phyloP scores from a whole-genome alignment of 2,888 invertebrate species.

The Lycocerus yunnanus region DNA sequence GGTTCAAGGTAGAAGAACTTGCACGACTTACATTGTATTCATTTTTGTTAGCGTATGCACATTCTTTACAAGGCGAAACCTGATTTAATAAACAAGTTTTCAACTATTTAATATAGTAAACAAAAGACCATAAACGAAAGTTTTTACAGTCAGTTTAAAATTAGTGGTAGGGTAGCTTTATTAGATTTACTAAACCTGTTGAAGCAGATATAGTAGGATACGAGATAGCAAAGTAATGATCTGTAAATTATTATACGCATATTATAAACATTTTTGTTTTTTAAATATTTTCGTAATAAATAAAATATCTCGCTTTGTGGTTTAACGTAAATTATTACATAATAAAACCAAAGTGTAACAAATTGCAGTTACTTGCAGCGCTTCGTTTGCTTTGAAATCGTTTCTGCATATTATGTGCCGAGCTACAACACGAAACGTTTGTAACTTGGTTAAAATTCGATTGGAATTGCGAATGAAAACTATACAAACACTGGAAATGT shows the following conservation, averaged over 20 bases:
- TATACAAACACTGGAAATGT: not conserved
- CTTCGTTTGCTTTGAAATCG: conserved; percentile 7
- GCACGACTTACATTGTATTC: conserved; percentile 23
- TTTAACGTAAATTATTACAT: not conserved
- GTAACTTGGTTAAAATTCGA: not conserved
- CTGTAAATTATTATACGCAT: no score
- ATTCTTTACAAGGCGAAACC: conserved; percentile 24
- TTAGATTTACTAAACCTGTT: not conserved
- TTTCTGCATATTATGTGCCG: not conserved
- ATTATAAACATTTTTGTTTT: no score
- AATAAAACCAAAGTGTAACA: not conserved
- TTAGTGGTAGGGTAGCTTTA: not conserved
- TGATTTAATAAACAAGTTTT: conserved; percentile 6
- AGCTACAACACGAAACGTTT: not conserved
- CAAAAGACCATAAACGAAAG: not conserved
- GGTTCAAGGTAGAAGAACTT: conserved; percentile 29
- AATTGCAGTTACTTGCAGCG: conserved; percentile 14
- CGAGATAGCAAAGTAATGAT: no score
- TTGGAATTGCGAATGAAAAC: not conserved
- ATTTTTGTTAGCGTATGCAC: conserved; percentile 12
- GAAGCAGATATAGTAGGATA: no score
- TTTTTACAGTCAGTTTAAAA: not conserved
- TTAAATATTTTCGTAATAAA: not conserved
- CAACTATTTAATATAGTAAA: not conserved
- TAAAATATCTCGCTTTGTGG: not conserved